phyloP scores from a whole-genome alignment of 2,888 invertebrate species.

The Pristionchus entomophagus region DNA sequence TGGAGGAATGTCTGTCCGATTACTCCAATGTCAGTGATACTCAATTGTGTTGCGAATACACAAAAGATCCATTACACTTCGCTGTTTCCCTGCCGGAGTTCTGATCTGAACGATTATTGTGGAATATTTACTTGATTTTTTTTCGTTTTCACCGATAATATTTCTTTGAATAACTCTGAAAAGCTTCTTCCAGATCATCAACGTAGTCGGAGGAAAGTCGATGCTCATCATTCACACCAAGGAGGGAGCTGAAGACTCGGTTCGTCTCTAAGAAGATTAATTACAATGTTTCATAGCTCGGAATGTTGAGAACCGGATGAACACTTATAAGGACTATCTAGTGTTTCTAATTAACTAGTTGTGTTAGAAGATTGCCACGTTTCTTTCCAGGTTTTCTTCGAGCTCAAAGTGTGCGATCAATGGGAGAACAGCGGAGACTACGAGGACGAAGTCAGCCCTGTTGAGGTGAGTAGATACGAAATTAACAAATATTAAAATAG shows the following conservation, averaged over 20 bases:
- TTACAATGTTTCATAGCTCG: no score
- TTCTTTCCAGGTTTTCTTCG: conserved; percentile 70
- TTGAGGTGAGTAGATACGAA: conserved; percentile 51
- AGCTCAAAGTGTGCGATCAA: conserved; percentile 74
- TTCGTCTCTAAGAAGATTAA: conserved; percentile 38
- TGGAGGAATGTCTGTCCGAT: conserved; percentile 74
- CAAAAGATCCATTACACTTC: no score
- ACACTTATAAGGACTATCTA: no score
- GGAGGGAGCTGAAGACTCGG: conserved; percentile 69
- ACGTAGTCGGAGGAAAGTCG: conserved; percentile 71
- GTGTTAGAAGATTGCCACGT: no score
- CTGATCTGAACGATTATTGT: no score
- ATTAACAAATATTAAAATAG: neutral
- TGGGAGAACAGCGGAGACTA: conserved; percentile 74
- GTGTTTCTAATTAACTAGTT: no score
- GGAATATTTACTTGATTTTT: no score
- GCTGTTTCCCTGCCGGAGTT: no score
- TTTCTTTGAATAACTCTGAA: no score
- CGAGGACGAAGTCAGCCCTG: conserved; percentile 68
- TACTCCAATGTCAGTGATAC: conserved; percentile 61
- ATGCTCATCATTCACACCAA: conserved; percentile 73
- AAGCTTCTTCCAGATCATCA: conserved; percentile 60
- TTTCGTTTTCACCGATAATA: no score
- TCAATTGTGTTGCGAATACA: no score
- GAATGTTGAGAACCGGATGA: no score